Base-by-base conservation (phyloP, 64 coral and sea anemone species). In the Acropora tenuis region DNA sequence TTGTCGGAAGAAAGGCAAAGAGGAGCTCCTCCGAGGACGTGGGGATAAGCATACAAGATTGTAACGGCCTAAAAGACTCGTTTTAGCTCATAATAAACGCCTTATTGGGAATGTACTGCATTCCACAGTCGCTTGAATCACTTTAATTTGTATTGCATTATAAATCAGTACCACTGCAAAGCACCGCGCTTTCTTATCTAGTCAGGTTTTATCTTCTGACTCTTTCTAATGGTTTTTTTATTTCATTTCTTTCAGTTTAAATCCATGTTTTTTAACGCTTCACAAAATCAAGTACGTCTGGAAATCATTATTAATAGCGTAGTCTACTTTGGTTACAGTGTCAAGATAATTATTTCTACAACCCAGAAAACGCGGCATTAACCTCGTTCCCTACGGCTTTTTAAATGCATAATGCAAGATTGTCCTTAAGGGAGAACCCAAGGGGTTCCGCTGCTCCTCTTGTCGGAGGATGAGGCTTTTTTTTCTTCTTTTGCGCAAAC, bases 191-290 rank as follows among this genome's bases (percentile, higher is more conserved):
- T 55, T 55, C 57, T 19, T 20, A 30, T 5, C 18, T 4, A 20
- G 68, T 71, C 4, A 30, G 40, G 3, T 5, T 0, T 20, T 42
- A 48, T 4, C 4, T 47, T 5, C 1, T 78, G 45, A 77, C 45
- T 47, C 3, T 13, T 47, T 3, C 16, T 77, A 1, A 48, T 48
- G 47, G 18, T 49, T 73, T 19, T 19, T 44, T 78, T 41, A 15
- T 47, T 50, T 84, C 78, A 19, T 73, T 50, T n/a, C 1, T 78
- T 97, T 79, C 61, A 97, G 95, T 97, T 97, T 79, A 97, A 97
- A 75, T 97, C 95, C 6, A 97, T 97, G 95, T 94, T 97, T 75
- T 97, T 97, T 82, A 84, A 78, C 53, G 88, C 92, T 50, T 80
- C 88, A 57, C n/a, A 84, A 48, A 42, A 57, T 20, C 45, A 67